Evolutionary conservation across 30 jellyfish, hydroid and myxozoan species (phyloP), one percentile per base, ranked within the genome.

Genomic region (Hydractinia symbiolongicarpus): DNA sequence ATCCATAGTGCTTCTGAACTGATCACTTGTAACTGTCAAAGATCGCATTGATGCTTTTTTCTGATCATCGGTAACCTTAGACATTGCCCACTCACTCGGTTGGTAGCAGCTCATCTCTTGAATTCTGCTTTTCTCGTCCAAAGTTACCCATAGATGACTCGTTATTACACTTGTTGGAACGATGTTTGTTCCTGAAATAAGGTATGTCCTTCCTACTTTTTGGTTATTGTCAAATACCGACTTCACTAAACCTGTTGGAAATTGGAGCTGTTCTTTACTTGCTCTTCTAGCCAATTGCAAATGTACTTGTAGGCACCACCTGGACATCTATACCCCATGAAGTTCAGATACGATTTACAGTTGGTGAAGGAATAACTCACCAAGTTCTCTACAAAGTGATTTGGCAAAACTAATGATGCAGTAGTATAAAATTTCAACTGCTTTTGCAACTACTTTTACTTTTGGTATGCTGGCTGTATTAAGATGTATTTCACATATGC

Each of bases 121-220:
- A 8, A 67, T 4, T 5, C 6, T 5, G 78, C 44, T 30, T 5
- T 51, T 21, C 44, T 52, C 50, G 8, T 81, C 85, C 50, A 68
- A 61, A 13, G 11, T 5, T 16, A 81, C 4, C 19, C 50, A 5
- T 6, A 78, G 53, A 55, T 67, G 57, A 72, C 89, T 81, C 7
- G 89, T 81, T 5, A 81, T 70, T 6, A 81, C 89, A 76, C 84
- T 81, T 7, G 55, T 76, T 49, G 89, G 89, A 5, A 81, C 89
- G n/a, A 53, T 81, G 54, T 81, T 81, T 6, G 67, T 84, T 5
- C 76, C 56, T 68, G 60, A 67, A 62, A 81, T 81, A 4, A 66
- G 40, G 30, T 78, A 6, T 40, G 89, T 81, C 51, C 70, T 81
- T 5, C 89, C 89, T 55, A 81, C 53, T 5, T 61, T 78, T 81